Evolutionary conservation across 2,888 invertebrate genomes (phyloP), one percentile per base, ranked within the genome.

Genomic region (Acanthococcus lagerstroemiae): DNA sequence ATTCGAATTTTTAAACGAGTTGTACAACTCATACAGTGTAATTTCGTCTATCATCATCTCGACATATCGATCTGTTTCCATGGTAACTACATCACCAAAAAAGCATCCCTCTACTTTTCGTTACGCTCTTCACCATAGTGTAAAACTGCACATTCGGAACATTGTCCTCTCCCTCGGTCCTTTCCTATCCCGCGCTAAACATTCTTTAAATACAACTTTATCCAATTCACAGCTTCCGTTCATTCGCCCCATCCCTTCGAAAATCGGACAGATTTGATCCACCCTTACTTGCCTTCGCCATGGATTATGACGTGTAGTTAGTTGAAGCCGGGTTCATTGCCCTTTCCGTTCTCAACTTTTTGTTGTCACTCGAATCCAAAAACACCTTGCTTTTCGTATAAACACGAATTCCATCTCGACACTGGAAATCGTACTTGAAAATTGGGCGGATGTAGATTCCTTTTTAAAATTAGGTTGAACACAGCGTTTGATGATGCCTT

Each of bases 1-100:
- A n/a, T n/a, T n/a, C n/a, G n/a, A n/a, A n/a, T n/a, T n/a, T n/a
- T n/a, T n/a, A n/a, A n/a, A n/a, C n/a, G n/a, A n/a, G n/a, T n/a
- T n/a, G n/a, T n/a, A n/a, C n/a, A n/a, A n/a, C n/a, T n/a, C 46
- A 58, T 58, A 58, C 45, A 58, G 46, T 46, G 58, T 58, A 58
- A 58, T 58, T 58, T 58, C 58, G 58, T 58, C 58, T 45, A 58
- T 58, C 58, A 58, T 58, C 58, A 58, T 58, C 58, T 58, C 22
- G 46, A 58, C 58, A 45, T 58, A 58, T 58, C 58, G 58, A 58
- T 58, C 58, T 58, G 58, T 58, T 58, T 22, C 45, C 58, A 58
- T 46, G 58, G 58, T 26, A 58, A 58, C 58, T 19, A 58, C 58
- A 58, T 58, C 58, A 58, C 58, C 25, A 46, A 15, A 45, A 58